A percentile compares a stretch with the other conserved stretches of the same genome.
These are phyloP conservation scores for Hippolais icterina DNA, from an alignment of 2,113 vertebrate genomes.

Conservation along the genomic window DNA sequence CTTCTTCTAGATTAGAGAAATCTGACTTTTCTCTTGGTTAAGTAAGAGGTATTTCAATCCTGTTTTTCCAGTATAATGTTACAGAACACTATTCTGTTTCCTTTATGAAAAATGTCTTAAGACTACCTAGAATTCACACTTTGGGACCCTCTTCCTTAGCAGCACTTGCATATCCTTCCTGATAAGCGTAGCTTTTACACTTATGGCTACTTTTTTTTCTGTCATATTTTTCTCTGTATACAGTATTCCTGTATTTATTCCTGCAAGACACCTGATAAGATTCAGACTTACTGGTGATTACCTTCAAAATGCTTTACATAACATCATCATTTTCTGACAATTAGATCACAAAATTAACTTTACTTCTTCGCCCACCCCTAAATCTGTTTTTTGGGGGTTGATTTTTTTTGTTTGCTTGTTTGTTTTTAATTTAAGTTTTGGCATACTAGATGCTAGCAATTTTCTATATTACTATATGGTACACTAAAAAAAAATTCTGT, in stretches of 20 bases:
- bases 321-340: not conserved
- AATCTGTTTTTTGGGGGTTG: not conserved
- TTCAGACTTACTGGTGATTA: not conserved
- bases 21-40: not conserved
- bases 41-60: not conserved
- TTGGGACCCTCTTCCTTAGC: not conserved
- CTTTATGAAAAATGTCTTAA: not conserved
- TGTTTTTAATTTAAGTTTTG: not conserved
- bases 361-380: accelerated
- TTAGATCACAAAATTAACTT: not conserved
- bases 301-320: not conserved
- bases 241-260: not conserved
- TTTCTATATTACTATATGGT: not conserved
- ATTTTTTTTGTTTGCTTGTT: too few relatives aligned
- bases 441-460: not conserved
- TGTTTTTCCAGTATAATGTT: not conserved
- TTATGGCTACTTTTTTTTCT: not conserved
- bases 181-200: not conserved
- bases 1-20: not conserved
- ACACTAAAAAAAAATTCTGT: not conserved
- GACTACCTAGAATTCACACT: not conserved
- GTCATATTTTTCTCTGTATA: not conserved
- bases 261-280: not conserved
- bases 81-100: not conserved
- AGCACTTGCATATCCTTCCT: not conserved